Evolutionary conservation across 2,797 vertebrate species (phyloP).

Genomic region (Siniperca obscura): DNA sequence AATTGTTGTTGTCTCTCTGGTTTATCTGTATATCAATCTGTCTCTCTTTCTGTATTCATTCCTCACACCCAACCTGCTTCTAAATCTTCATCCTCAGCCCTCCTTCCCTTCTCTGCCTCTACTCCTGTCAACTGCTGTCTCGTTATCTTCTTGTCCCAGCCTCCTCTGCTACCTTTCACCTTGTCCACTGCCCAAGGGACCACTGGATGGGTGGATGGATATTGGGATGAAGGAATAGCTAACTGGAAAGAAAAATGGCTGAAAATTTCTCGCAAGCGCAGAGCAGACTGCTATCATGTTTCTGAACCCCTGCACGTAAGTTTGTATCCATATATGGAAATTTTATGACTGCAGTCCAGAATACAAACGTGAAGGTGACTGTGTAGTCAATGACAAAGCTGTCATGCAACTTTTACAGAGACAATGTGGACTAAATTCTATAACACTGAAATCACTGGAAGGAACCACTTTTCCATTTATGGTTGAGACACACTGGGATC

Average conservation of each 20-base stretch:
- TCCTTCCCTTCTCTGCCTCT: background rate
- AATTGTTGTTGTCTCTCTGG: background rate
- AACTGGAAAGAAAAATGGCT: constrained; percentile 13
- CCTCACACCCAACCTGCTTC: background rate
- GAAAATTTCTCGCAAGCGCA: background rate
- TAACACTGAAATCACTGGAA: background rate
- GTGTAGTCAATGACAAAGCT: background rate
- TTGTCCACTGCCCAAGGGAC: constrained; percentile 12
- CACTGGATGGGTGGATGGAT: constrained; percentile 13
- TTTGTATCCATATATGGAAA: background rate
- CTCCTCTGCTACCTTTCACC: constrained; percentile 17
- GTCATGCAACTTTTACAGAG: background rate
- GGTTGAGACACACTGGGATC: background rate
- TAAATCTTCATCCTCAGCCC: constrained; percentile 21
- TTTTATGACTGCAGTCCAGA: background rate
- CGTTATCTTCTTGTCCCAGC: constrained; percentile 28
- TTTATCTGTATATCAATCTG: constrained; percentile 4
- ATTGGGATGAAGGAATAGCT: background rate
- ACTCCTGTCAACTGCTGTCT: constrained; percentile 17
- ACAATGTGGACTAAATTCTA: background rate
- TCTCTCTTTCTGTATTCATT: constrained; percentile 7
- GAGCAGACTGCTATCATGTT: background rate
- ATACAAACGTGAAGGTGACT: constrained; percentile 1
- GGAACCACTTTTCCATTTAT: background rate
- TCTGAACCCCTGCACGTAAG: background rate